A percentile compares a stretch with the other conserved stretches of the same genome.
Evolutionary conservation across 2,113 vertebrate species (phyloP).

Genomic region (Ceratotherium simum): DNA sequence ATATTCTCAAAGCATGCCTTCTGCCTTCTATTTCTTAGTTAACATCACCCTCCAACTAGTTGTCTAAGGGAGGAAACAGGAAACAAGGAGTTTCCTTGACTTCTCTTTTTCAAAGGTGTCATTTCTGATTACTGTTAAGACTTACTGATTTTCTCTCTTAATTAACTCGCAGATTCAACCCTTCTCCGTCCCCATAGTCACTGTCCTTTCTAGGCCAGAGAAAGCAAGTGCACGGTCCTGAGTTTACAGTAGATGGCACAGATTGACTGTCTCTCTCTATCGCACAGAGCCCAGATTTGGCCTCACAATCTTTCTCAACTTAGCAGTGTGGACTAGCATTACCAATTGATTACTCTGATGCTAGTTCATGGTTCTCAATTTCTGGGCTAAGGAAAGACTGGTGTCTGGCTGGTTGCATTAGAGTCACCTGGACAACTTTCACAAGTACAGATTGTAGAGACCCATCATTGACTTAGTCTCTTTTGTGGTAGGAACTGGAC

Average conservation of each 20-base stretch:
- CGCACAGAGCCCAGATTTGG: background rate
- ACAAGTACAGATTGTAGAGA: background rate
- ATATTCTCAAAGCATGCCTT: background rate
- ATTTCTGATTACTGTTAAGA: background rate
- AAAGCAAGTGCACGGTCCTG: background rate
- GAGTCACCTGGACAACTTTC: background rate
- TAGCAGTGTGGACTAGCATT: background rate
- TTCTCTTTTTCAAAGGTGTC: background rate
- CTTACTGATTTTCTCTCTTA: background rate
- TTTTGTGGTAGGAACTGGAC: background rate
- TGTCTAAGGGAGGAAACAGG: background rate
- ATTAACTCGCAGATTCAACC: background rate
- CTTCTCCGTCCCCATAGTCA: background rate
- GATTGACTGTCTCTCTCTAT: background rate
- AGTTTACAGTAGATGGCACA: background rate
- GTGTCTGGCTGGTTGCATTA: background rate
- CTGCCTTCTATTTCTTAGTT: background rate
- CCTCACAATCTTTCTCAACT: background rate
- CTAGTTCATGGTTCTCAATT: background rate
- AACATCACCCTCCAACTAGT: background rate
- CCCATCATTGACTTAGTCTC: background rate
- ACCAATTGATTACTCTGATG: background rate
- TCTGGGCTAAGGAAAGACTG: background rate
- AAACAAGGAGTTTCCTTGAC: background rate
- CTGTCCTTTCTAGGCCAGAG: background rate